Base-by-base conservation (phyloP, 2,113 vertebrate genomes). In the Ciconia boyciana region DNA sequence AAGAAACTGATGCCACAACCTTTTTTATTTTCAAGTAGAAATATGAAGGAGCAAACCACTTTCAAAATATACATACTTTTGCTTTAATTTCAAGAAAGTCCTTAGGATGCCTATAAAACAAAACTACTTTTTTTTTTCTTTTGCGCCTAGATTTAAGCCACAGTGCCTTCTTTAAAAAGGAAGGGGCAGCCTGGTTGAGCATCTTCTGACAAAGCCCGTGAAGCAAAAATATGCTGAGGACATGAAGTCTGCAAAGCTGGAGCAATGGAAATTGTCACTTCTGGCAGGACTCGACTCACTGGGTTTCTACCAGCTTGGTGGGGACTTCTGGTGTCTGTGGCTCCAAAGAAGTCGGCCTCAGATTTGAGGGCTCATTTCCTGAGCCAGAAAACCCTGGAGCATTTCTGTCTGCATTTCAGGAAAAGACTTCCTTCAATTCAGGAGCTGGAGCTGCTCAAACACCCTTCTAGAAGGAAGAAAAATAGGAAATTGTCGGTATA, bases 401-500 rank as follows among this genome's bases (percentile, higher is more conserved):
- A 65, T 77, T 96, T 84, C 86, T 93, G 85, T 68, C 79, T 85
- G 62, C 62, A 25, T 52, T 80, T 86, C 76, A 89, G 80, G 87
- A 83, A 89, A 78, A 83, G 52, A 80, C 41, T 95, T 90, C 94
- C 92, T 95, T 22, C 88, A 52, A 88, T 94, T 95, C 75, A 92
- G 89, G 80, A 72, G 79, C 83, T 4, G 4, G 82, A 88, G 72
- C 83, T 58, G 83, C 91, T 92, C 72, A 10, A 51, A 24, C 17
- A 44, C 76, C 34, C 13, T 3, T 74, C 80, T 32, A 11, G 64
- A 32, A 89, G 65, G 83, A 44, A 74, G 55, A 11, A 81, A 93
- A 94, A 74, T 49, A 79, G 85, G 91, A 83, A 94, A 65, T 7
- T 1, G 60, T 66, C 51, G 26, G 71, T 7, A 39, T 4, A 36